Base-by-base conservation (phyloP, 2,113 vertebrate species). In the Mungos mungo region DNA sequence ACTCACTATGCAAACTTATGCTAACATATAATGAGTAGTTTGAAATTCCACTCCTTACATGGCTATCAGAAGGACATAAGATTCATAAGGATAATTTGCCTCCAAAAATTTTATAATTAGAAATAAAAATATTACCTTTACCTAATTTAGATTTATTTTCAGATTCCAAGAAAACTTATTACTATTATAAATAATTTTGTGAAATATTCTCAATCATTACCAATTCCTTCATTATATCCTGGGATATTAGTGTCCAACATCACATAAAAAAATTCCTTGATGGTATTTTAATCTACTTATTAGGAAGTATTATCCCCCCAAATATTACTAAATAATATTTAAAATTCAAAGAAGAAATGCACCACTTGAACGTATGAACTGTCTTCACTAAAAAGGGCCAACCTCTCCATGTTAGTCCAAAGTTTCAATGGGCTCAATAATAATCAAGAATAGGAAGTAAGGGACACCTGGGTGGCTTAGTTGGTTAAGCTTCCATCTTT, bases 91-190 rank as follows among this genome's bases (percentile, higher is more conserved):
- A 29, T 21, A 63, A 13, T 82, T 50, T 15, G 47, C 2, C 31
- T 33, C 25, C 2, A 93, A 35, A 23, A 79, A 41, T 89, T 77
- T 83, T 11, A 27, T 82, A 50, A 60, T 63, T 85, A 23, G 11
- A 76, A 95, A 86, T 35, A 90, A 94, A 94, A 50, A 25, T 77
- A n/a, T 71, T 96, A 41, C 72, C 15, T 7, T 76, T 86, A 41
- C 18, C 5, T 74, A 57, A 19, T 38, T 88, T 66, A 93, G 9
- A 57, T 47, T 29, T 35, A 57, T 45, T 97, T 86, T 76, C 38
- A 71, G 66, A 47, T 11, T 45, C 11, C 6, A 7, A 38, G 72
- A 50, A 5, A 15, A 52, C 7, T 41, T 57, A 50, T 10, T 5
- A 33, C 2, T 31, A 0, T 47, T 33, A 63, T n/a, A 87, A 47